Conservation (phyloP, 92 coral and sea anemone species). For the Nematostella vectensis region DNA sequence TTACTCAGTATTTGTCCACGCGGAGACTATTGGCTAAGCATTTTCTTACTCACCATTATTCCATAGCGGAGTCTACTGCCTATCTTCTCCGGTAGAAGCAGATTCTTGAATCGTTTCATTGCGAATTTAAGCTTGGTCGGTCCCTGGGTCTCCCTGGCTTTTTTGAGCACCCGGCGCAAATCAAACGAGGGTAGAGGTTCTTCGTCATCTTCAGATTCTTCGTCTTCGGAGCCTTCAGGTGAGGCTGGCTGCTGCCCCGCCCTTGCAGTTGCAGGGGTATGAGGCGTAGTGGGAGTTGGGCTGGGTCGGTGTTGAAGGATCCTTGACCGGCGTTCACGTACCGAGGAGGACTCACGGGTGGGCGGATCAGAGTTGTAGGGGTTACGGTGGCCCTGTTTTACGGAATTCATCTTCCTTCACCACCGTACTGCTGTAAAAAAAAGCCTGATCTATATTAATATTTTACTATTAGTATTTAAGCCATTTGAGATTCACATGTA, state of each 20-base stretch:
- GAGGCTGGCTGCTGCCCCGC: not conserved
- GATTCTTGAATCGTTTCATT: conserved; percentile 9
- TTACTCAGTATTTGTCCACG: too few relatives aligned
- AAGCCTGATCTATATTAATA: too few relatives aligned
- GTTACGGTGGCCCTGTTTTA: conserved; percentile 11
- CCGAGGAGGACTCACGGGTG: not conserved
- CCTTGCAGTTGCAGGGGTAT: not conserved
- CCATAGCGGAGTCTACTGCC: conserved; percentile 13
- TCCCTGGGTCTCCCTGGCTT: not conserved
- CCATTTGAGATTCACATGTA: too few relatives aligned
- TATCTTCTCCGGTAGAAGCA: conserved; percentile 1
- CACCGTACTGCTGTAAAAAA: too few relatives aligned
- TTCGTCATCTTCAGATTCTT: not conserved
- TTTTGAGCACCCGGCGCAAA: conserved; percentile 10
- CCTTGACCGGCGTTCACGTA: not conserved
- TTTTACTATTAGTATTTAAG: too few relatives aligned
- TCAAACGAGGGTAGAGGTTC: conserved; percentile 13
- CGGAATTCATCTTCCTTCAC: conserved; percentile 10
- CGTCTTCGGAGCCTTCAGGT: not conserved
- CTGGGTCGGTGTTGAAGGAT: not conserved
- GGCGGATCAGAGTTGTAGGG: conserved; percentile 2
- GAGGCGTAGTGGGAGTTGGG: not conserved
- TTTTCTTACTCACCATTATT: conserved; percentile 36
- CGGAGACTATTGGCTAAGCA: too few relatives aligned
- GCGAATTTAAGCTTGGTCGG: conserved; percentile 15